A percentile compares a stretch with the other conserved stretches of the same genome.
These are phyloP conservation scores for Scaptodrosophila latifasciaeformis DNA, from an alignment of 2,888 invertebrate genomes.

Conservation along the genomic window DNA sequence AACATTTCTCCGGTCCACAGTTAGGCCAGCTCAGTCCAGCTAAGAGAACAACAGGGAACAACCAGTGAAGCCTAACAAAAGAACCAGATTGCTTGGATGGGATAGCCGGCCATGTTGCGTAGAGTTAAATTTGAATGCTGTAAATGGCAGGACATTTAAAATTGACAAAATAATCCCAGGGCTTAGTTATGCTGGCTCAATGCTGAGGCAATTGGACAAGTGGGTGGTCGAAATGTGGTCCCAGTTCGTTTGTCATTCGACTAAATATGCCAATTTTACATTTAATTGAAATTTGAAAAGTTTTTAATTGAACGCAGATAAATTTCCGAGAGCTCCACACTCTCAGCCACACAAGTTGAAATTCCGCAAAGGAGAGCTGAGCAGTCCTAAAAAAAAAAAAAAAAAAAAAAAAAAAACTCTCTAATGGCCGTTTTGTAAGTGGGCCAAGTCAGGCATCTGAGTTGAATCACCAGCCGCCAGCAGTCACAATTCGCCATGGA, in stretches of 20 bases:
- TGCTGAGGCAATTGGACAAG: constrained; percentile 28
- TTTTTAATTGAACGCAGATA: constrained; percentile 68
- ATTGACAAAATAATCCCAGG: constrained; percentile 67
- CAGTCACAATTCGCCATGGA: not conserved
- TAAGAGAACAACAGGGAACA: not conserved
- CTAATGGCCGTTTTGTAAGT: not conserved
- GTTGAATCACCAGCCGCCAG: not conserved
- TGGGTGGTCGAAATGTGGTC: constrained; percentile 18
- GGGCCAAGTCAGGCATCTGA: no score
- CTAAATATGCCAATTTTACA: constrained; percentile 67
- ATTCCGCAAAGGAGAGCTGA: no score
- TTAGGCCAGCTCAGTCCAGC: not conserved
- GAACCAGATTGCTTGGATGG: not conserved
- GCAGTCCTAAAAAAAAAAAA: not conserved
- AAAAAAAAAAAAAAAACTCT: not conserved
- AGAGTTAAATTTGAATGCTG: constrained; percentile 55
- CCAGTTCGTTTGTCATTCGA: constrained; percentile 48
- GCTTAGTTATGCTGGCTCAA: constrained; percentile 58
- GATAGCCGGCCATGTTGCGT: not conserved
- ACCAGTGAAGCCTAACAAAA: not conserved
- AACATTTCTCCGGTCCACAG: constrained; percentile 55
- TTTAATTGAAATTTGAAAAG: constrained; percentile 71
- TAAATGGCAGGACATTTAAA: constrained; percentile 68
- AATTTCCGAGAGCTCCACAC: constrained; percentile 34
- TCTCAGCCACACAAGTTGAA: not conserved